These are phyloP conservation scores for Patella vulgata DNA, from an alignment of 1,140 invertebrate species.

Conservation along the genomic window DNA sequence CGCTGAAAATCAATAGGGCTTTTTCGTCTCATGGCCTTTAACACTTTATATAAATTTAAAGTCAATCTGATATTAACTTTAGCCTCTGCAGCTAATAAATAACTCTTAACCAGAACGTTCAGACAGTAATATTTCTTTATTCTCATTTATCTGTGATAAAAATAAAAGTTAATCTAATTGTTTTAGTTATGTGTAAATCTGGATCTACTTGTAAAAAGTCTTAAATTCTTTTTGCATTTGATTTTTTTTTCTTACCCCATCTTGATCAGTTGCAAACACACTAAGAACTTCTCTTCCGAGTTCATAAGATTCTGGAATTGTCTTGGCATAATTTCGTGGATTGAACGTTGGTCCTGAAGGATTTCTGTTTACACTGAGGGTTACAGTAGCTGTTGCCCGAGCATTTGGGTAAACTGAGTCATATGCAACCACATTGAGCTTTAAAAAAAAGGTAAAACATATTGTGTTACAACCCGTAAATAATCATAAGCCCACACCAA, in stretches of 20 bases:
- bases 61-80: too few relatives aligned
- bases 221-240: too few relatives aligned
- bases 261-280: constrained; percentile 70
- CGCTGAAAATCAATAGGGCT: too few relatives aligned
- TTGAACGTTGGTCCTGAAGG: constrained; percentile 67
- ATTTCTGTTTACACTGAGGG: constrained; percentile 85
- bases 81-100: too few relatives aligned
- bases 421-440: constrained; percentile 46
- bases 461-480: not conserved
- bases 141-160: not conserved
- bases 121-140: too few relatives aligned
- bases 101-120: too few relatives aligned
- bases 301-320: constrained; percentile 84
- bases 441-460: constrained; percentile 15
- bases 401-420: constrained; percentile 39
- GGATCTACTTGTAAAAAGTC: too few relatives aligned
- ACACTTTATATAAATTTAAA: too few relatives aligned
- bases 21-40: too few relatives aligned
- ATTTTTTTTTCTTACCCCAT: constrained; percentile 40
- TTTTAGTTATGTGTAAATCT: too few relatives aligned
- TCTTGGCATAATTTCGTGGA: constrained; percentile 76
- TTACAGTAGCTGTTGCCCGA: constrained; percentile 76
- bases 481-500: not conserved
- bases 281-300: constrained; percentile 78
- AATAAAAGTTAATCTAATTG: constrained; percentile 7